Percentiles rank a stretch among this genome's conserved stretches.
phyloP scores from a whole-genome alignment of 2,113 vertebrate species.

The Scomber japonicus region DNA sequence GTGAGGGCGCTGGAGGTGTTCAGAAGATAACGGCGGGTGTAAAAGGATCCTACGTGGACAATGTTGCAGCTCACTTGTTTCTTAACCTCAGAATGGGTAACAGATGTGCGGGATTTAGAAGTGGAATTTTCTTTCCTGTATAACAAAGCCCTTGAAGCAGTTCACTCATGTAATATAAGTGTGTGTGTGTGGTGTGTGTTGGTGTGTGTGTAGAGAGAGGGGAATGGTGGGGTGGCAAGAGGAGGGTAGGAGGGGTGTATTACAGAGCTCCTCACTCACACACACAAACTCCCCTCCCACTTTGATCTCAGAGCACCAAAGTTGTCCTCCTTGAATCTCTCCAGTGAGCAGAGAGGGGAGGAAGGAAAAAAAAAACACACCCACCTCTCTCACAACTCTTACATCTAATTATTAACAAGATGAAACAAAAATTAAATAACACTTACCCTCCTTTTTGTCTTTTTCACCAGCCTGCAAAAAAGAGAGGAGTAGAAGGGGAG shows the following conservation, averaged over 20 bases:
- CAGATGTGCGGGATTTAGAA: constrained; percentile 79
- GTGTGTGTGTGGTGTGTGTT: constrained; percentile 35
- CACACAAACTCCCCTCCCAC: constrained; percentile 70
- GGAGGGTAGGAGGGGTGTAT: constrained; percentile 24
- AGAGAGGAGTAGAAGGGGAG: constrained; percentile 12
- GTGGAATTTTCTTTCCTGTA: constrained; percentile 77
- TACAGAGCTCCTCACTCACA: constrained; percentile 50
- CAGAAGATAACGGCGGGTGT: constrained; percentile 47
- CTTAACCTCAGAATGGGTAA: constrained; percentile 74
- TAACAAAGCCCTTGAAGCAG: constrained; percentile 73
- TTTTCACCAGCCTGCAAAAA: constrained; percentile 81
- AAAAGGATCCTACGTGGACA: constrained; percentile 65
- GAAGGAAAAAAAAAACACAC: too few species aligned
- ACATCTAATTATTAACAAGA: constrained; percentile 7
- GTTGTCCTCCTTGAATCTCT: constrained; percentile 33
- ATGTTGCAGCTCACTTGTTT: constrained; percentile 65
- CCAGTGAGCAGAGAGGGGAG: background rate
- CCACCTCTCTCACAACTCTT: background rate
- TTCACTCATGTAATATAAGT: constrained; percentile 47
- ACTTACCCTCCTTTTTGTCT: constrained; percentile 82
- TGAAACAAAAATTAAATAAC: constrained; percentile 7
- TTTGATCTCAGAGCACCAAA: constrained; percentile 52
- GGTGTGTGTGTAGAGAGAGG: constrained; percentile 3
- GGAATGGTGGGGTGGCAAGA: constrained; percentile 2
- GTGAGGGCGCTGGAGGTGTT: constrained; percentile 26